Evolutionary conservation across 2,888 invertebrate species (phyloP), one percentile per base, ranked within the genome.

Genomic region (Synanthedon tipuliformis): DNA sequence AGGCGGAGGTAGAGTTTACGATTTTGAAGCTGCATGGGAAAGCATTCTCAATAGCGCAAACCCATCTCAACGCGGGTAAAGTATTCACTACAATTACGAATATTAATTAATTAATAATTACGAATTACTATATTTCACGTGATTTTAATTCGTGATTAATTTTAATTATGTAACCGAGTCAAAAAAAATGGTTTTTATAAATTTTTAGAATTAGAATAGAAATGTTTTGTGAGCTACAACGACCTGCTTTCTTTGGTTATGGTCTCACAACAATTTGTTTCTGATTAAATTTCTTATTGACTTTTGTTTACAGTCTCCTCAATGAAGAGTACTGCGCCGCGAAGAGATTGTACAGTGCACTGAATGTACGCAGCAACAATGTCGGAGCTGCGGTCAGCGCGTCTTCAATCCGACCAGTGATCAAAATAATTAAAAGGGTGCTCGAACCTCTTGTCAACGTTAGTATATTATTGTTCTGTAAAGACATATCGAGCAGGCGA

Each of bases 11-110:
- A 75, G 81, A 57, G 55, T 23, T 16, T 84, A 78, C 72, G 60
- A 68, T 57, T 78, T 83, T 63, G 82, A 84, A 57, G 66, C 66
- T 34, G 73, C 75, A 41, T 86, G 85, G 85, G 68, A 78, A 52
- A 50, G 54, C 0, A 66, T 79, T 56, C 63, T 75, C 0, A 50
- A 59, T 52, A 63, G 52, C 15, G 57, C 68, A 48, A 56, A 61
- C 53, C 59, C 68, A 52, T 55, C 59, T 57, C 60, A 65, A 58
- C 40, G 61, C 41, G 59, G 61, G 77, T 78, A 59, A 59, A 10
- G 23, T 23, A 23, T 8, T 34, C 34, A 34, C 8, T 34, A 34
- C 34, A 23, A 23, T 23, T 23, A 23, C 23, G n/a, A n/a, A n/a
- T n/a, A n/a, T 18, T 18, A 3, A 18, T n/a, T n/a, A n/a, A n/a